phyloP scores from a whole-genome alignment of 2,113 vertebrate genomes.

The Baryphthengus martii region DNA sequence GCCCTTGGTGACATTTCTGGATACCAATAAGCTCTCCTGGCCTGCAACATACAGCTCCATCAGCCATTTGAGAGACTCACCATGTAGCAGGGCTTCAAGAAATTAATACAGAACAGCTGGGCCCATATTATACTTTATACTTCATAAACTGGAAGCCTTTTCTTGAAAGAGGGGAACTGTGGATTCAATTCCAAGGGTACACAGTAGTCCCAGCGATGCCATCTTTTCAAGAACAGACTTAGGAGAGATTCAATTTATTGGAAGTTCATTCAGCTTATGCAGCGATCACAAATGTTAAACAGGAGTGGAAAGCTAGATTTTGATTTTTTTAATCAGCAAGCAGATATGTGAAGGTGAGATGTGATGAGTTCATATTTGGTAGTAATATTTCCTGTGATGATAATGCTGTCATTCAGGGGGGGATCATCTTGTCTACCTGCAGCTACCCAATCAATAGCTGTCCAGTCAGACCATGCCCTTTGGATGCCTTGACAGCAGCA shows the following conservation, averaged over 20 bases:
- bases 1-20: background rate
- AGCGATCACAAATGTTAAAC: background rate
- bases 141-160: background rate
- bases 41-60: background rate
- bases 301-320: background rate
- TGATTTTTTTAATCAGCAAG: background rate
- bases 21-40: background rate
- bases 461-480: background rate
- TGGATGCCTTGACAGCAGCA: background rate
- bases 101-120: background rate
- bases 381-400: background rate
- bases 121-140: background rate
- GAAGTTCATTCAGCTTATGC: background rate
- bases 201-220: background rate
- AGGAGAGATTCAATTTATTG: background rate
- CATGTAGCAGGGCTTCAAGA: background rate
- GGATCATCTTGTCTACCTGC: background rate
- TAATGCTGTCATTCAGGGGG: background rate
- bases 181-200: background rate
- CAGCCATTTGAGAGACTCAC: background rate
- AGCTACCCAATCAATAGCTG: background rate
- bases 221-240: background rate
- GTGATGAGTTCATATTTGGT: background rate
- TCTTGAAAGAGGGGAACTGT: background rate
- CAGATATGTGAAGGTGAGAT: background rate